phyloP scores from a whole-genome alignment of 2,113 vertebrate genomes.

The Antechinus flavipes region DNA sequence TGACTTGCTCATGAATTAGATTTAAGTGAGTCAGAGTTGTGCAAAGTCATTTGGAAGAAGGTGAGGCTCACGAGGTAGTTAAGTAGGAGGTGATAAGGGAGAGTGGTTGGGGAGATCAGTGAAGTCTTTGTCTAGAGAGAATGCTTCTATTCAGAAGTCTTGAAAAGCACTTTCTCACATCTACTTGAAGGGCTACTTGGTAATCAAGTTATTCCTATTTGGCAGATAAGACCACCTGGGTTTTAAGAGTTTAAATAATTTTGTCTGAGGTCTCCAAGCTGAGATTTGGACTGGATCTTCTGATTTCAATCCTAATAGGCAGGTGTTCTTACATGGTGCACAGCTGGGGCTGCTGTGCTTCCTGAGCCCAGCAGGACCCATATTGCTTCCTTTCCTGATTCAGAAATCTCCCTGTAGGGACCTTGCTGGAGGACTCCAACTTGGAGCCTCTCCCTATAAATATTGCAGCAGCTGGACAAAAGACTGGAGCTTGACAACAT shows the following conservation, averaged over 20 bases:
- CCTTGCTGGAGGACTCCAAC: background rate
- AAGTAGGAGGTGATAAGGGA: background rate
- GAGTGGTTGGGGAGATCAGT: background rate
- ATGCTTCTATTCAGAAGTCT: background rate
- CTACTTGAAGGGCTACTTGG: background rate
- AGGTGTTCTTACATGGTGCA: no score
- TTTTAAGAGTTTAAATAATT: background rate
- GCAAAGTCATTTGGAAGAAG: background rate
- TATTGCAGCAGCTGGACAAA: conserved; percentile 67
- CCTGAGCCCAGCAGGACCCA: background rate
- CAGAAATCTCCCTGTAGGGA: background rate
- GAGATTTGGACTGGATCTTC: background rate
- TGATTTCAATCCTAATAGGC: background rate
- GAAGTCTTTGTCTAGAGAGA: background rate
- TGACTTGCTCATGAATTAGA: background rate
- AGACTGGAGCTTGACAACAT: conserved; percentile 65
- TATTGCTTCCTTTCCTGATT: background rate
- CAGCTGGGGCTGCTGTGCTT: background rate
- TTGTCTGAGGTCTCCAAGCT: background rate
- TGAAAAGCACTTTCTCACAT: background rate
- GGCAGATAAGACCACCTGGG: background rate
- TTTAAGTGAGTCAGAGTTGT: background rate
- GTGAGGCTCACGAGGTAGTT: background rate
- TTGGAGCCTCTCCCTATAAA: conserved; percentile 67
- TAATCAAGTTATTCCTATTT: background rate